Evolutionary conservation across 1,140 invertebrate species (phyloP).

Genomic region (Drosophila willistoni): DNA sequence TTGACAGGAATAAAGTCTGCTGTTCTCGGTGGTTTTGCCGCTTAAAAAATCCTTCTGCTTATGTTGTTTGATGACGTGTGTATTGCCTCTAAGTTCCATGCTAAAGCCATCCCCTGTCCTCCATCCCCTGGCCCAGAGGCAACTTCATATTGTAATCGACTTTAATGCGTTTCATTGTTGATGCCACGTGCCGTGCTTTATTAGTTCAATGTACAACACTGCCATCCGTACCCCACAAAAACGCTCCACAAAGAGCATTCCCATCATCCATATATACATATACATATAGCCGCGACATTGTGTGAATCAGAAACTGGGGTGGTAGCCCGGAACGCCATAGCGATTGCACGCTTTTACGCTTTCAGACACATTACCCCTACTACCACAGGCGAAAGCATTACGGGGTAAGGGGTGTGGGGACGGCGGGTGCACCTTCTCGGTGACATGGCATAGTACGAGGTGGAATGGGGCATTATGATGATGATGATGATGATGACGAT

Average conservation of each 20-base stretch:
- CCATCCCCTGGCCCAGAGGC: conserved; percentile 2
- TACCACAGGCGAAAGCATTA: conserved; percentile 33
- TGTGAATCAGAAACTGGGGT: conserved; percentile 19
- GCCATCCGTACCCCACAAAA: conserved; percentile 7
- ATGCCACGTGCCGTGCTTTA: conserved; percentile 83
- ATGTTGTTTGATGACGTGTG: conserved; percentile 58
- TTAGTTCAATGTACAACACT: conserved; percentile 82
- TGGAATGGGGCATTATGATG: conserved; percentile 3
- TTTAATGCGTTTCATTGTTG: conserved; percentile 84
- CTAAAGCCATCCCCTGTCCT: not conserved
- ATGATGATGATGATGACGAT: conserved; percentile 50
- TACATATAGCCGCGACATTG: conserved; percentile 25
- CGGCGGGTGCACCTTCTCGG: conserved; percentile 51
- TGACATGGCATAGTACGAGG: conserved; percentile 1
- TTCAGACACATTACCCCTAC: conserved; percentile 81
- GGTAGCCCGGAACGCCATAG: conserved; percentile 58
- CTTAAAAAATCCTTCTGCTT: conserved; percentile 42
- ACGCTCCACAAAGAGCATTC: conserved; percentile 48
- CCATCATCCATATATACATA: not conserved
- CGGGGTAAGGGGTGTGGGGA: conserved; percentile 28
- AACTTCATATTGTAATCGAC: conserved; percentile 83
- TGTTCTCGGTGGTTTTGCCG: conserved; percentile 46
- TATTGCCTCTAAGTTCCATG: conserved; percentile 16
- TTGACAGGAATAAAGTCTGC: conserved; percentile 10
- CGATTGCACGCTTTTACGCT: conserved; percentile 83